Percentiles rank a stretch among this genome's conserved stretches.
Conservation (phyloP, 2,113 vertebrate genomes). For the Rhegmatorhina hoffmannsi region DNA sequence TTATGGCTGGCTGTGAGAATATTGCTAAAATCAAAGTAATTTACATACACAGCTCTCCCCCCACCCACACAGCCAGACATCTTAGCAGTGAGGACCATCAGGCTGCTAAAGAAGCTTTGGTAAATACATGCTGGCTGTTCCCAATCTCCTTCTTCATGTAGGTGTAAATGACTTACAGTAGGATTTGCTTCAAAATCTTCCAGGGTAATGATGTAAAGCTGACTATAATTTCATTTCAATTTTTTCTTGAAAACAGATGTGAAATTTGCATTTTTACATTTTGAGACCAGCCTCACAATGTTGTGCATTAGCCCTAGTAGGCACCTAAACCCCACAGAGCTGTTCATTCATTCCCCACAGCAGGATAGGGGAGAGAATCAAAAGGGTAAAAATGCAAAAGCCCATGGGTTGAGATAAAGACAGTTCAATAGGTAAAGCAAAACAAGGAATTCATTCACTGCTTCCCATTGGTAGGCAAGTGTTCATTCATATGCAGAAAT, state of each 20-base stretch:
- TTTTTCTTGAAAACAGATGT: not conserved
- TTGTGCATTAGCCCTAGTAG: not conserved
- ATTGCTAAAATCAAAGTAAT: conserved; percentile 37
- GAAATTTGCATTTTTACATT: conserved; percentile 2
- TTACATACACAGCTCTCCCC: conserved; percentile 29
- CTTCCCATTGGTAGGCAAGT: not conserved
- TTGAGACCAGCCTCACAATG: not conserved
- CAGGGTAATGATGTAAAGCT: not conserved
- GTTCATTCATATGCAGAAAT: not conserved
- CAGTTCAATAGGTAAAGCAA: not conserved
- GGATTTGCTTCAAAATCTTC: conserved; percentile 30
- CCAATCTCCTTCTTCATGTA: conserved; percentile 19
- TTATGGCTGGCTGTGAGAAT: conserved; percentile 23
- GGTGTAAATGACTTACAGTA: conserved; percentile 44
- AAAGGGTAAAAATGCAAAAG: not conserved
- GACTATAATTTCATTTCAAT: not conserved
- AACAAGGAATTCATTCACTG: not conserved
- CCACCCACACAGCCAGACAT: conserved; percentile 44
- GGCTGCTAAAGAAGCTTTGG: conserved; percentile 9
- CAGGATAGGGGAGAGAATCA: accelerated
- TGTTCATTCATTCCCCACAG: not conserved
- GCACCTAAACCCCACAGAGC: not conserved
- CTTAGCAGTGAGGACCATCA: conserved; percentile 26
- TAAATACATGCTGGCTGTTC: conserved; percentile 46
- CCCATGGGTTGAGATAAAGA: not conserved